Evolutionary conservation across 2,113 vertebrate genomes (phyloP), one percentile per base, ranked within the genome.

Genomic region (Hystrix cristata): DNA sequence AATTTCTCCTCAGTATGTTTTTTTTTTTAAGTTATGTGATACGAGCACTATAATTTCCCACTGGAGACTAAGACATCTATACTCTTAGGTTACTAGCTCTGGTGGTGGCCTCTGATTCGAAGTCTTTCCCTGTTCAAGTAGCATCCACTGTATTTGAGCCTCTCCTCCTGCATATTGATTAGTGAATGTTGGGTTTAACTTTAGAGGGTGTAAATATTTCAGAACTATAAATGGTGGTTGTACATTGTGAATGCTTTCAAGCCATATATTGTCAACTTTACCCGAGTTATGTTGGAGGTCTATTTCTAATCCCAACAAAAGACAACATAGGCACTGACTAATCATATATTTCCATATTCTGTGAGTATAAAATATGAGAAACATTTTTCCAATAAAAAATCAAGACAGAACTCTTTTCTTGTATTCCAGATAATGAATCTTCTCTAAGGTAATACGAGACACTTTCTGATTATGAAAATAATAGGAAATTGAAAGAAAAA

Each of bases 341-440:
- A 87, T 87, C n/a, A 71, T 43, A 55, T 64, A 88, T 67, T 93
- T 90, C n/a, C 81, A 18, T 76, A 65, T 74, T 16, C 27, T 87
- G 4, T 78, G 31, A 85, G 13, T 91, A 5, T 10, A 74, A 78
- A 91, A 16, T 46, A 53, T 62, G 87, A 57, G 29, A 96, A 89
- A 81, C 16, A 81, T 43, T 78, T 96, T 93, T 86, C 83, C 91
- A 90, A 29, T 9, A 60, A 94, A 79, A 93, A 74, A 86, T 83
- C 1, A 92, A 94, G 18, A 65, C 65, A 3, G 57, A 79, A 83
- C 12, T 88, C 25, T 43, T 55, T 62, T 25, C 69, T 90, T 76
- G 81, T 23, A 91, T 81, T 87, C 4, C 13, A 80, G 65, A 90
- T 90, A 90, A 55, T 67, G 51, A 92, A 55, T 80, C 12, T 71